Conservation (phyloP, 2,113 vertebrate species). For the Sardina pilchardus region DNA sequence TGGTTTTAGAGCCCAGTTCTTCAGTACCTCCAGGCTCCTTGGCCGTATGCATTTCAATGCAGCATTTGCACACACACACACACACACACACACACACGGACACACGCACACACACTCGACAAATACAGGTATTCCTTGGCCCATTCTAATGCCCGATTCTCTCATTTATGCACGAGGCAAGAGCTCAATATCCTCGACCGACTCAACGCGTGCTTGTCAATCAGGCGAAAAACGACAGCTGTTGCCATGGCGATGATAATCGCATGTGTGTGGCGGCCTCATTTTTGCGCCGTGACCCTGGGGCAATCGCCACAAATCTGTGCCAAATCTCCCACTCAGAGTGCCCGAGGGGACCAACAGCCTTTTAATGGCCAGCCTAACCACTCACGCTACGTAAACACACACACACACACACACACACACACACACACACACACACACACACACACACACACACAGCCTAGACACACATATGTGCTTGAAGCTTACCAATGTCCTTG, state of each 20-base stretch:
- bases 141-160: not conserved
- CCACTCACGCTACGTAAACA: not conserved
- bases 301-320: not conserved
- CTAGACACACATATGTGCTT: too few relatives aligned
- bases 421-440: not conserved
- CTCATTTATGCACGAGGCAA: not conserved
- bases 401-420: not conserved
- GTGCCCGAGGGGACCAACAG: constrained; percentile 10
- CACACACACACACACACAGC: not conserved
- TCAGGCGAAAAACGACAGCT: not conserved
- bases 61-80: not conserved
- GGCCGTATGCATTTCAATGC: not conserved
- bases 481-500: too few relatives aligned
- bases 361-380: constrained; percentile 31
- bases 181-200: not conserved
- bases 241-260: constrained; percentile 27
- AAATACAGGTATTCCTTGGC: not conserved
- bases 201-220: constrained; percentile 2
- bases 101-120: not conserved
- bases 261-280: not conserved
- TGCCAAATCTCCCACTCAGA: constrained; percentile 7
- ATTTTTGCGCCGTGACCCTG: not conserved
- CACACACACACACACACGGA: not conserved
- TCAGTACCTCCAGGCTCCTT: not conserved
- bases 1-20: not conserved